These are phyloP conservation scores for Copsychus sechellarum DNA, from an alignment of 2,113 vertebrate genomes.

Conservation along the genomic window DNA sequence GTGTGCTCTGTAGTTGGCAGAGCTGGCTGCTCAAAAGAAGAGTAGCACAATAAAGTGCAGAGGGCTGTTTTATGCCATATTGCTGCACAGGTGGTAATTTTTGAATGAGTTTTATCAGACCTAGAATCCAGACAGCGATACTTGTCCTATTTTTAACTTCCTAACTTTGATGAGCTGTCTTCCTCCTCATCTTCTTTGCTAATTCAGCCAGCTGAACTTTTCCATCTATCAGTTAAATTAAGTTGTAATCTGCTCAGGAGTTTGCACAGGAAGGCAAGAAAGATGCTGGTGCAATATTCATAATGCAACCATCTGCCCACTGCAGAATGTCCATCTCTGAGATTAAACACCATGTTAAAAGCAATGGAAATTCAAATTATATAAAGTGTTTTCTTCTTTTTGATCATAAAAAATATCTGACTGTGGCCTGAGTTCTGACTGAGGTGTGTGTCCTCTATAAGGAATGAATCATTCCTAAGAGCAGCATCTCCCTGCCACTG, in stretches of 20 bases:
- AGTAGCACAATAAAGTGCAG: neutral
- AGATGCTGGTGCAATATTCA: neutral
- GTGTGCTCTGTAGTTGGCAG: neutral
- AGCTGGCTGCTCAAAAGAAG: neutral
- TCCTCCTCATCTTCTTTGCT: neutral
- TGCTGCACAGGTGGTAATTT: neutral
- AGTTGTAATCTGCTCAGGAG: constrained; percentile 2
- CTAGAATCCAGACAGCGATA: neutral
- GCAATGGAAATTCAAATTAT: neutral
- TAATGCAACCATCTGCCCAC: neutral
- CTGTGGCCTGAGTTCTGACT: neutral
- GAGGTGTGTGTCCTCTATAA: neutral
- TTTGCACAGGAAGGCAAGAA: neutral
- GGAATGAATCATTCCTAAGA: neutral
- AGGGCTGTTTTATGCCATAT: neutral
- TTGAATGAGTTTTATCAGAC: neutral
- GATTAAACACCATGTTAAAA: neutral
- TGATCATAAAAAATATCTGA: neutral
- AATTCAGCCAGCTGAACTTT: neutral
- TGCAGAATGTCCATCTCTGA: neutral
- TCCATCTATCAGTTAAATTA: neutral
- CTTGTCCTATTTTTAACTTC: neutral
- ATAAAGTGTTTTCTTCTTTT: neutral
- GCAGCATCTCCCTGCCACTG: neutral
- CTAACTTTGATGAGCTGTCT: neutral